Base-by-base conservation (phyloP, 2,797 vertebrate genomes). In the Enteromius mattozi region DNA sequence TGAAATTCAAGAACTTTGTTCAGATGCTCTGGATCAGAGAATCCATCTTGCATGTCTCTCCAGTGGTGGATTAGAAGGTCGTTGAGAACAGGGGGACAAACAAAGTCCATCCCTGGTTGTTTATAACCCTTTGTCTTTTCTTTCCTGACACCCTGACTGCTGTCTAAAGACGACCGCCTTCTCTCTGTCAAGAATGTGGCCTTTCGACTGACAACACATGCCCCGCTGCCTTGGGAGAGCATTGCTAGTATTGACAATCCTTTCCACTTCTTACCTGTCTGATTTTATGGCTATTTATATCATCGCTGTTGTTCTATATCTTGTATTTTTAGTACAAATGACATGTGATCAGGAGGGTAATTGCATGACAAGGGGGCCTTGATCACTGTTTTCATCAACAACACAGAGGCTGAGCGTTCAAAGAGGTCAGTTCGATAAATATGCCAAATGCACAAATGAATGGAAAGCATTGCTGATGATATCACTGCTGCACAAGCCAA, bases 1-100 rank as follows among this genome's bases (percentile, higher is more conserved):
- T 89, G 86, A 75, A 92, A 89, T 79, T 88, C 90, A 81, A 90
- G 74, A 63, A 90, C 83, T 54, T 75, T 86, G 87, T 93, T 92
- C 24, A 92, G 83, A 56, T 90, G 90, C 21, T 88, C 88, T 61
- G 69, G 24, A 72, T 88, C 84, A 12, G 86, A 80, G 54, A 88
- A 90, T 19, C 89, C 87, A 47, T 90, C 85, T 80, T 89, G 89
- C 82, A 89, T 12, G 70, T 90, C 86, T 51, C 82, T 89, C 91
- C 90, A 89, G 89, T 90, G 86, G 37, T 80, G 88, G 59, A 5
- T 17, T 63, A 91, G 87, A 45, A 90, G 78, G 24, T 84, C 78
- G 16, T 85, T 79, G 30, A 91, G 79, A 16, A 88, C 83, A 24
- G 90, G 86, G 0, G 91, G 91, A 87, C 90, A 91, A 13, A 74